Percentiles rank a stretch among this genome's conserved stretches.
Conservation (phyloP, 2,113 vertebrate species). For the Microcebus griseorufus region DNA sequence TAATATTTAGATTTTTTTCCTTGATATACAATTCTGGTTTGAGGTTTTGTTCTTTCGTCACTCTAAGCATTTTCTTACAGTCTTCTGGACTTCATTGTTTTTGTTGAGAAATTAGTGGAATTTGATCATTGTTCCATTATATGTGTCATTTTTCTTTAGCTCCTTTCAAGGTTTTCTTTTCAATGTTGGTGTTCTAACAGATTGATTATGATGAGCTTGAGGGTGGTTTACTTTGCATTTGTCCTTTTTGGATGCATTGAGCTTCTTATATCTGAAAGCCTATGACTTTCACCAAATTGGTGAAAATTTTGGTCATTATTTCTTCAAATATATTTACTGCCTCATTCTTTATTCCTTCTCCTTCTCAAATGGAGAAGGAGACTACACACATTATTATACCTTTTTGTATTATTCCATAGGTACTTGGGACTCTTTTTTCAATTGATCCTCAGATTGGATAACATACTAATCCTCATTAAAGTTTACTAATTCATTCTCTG, state of each 20-base stretch:
- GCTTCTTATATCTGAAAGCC: background rate
- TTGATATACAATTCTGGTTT: background rate
- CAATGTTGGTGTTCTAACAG: background rate
- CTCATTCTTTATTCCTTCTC: background rate
- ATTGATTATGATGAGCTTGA: background rate
- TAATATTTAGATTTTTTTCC: background rate
- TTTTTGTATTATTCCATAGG: background rate
- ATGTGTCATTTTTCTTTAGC: background rate
- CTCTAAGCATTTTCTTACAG: background rate
- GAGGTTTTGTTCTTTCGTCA: background rate
- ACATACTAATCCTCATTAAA: background rate
- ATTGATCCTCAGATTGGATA: background rate
- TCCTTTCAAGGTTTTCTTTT: background rate
- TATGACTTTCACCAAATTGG: background rate
- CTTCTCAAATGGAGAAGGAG: background rate
- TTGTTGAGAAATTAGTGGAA: background rate
- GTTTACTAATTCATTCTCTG: background rate
- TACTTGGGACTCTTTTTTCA: background rate
- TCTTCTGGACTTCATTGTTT: background rate
- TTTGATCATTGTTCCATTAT: background rate
- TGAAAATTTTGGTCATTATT: background rate
- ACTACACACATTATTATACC: background rate
- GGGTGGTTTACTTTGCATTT: background rate
- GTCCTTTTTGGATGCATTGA: background rate
- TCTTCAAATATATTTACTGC: background rate